Evolutionary conservation across 2,113 vertebrate genomes (phyloP), one percentile per base, ranked within the genome.

Genomic region (Dasyurus viverrinus): DNA sequence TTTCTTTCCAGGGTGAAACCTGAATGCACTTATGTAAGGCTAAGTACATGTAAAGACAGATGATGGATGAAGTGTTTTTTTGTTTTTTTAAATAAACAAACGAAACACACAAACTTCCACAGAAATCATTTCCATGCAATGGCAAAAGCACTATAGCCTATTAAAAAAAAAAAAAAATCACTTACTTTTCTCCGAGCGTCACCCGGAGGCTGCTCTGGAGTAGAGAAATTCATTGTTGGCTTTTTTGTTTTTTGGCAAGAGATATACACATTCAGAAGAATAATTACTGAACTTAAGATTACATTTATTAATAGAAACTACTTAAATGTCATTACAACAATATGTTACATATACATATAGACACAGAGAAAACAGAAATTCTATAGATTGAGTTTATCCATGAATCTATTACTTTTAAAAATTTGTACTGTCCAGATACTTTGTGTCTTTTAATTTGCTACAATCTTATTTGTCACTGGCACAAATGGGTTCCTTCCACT

Each of bases 141-240:
- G 98, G 98, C 98, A 98, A 98, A 93, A 98, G 97, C 98, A 98
- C 98, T 97, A 98, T 95, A 97, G 93, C 97, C 98, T 98, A 96
- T 97, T 11, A 52, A 52, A 52, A 97, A 96, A 98, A 68, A 76
- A 76, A 84, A 84, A 84, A 84, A 42, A 97, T 97, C 99, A 99
- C 99, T 99, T 99, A 99, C 99, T 99, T 99, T 99, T 99, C 99
- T 99, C 99, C 99, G 99, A 99, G 99, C 98, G 99, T 99, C 98
- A 99, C 99, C 99, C 99, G 98, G 99, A 99, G 99, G 99, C 99
- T 99, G 99, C 99, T 99, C 99, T 99, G 99, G 98, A 98, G 98
- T 99, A 99, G 99, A 99, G 98, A 99, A 99, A 99, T 99, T 57
- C 93, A 98, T 98, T 95, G 98, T 99, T 98, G 98, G 97, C 98